Evolutionary conservation across 2,797 vertebrate genomes (phyloP).

Genomic region (Crenuchus spilurus): DNA sequence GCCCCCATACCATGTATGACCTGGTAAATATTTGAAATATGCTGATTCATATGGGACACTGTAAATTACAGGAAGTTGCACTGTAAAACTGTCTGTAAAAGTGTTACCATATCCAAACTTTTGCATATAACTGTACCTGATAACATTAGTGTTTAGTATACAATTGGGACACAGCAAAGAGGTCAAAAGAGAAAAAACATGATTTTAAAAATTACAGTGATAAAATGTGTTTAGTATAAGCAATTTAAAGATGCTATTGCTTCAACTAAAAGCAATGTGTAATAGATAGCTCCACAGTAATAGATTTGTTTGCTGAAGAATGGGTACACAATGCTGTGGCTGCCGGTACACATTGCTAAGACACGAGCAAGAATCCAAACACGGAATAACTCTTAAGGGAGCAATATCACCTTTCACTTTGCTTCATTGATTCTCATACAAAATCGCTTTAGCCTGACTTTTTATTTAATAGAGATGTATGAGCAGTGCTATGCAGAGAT

Average conservation of each 20-base stretch:
- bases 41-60: too few relatives aligned
- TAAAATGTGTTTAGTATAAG: too few relatives aligned
- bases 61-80: too few relatives aligned
- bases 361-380: not conserved
- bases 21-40: too few relatives aligned
- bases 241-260: not conserved
- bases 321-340: not conserved
- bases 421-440: constrained; percentile 28
- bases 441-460: constrained; percentile 30
- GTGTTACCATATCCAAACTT: too few relatives aligned
- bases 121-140: too few relatives aligned
- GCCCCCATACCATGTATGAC: too few relatives aligned
- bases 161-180: not conserved
- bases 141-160: too few relatives aligned
- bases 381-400: not conserved
- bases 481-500: constrained; percentile 16
- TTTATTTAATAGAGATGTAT: constrained; percentile 50
- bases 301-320: not conserved
- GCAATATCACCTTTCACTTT: constrained; percentile 26
- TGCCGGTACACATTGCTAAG: not conserved
- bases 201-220: too few relatives aligned
- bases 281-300: not conserved
- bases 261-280: not conserved
- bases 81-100: too few relatives aligned
- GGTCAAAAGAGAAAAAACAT: too few relatives aligned